phyloP scores from a whole-genome alignment of 2,888 invertebrate species.

The Autographa pulchrina region DNA sequence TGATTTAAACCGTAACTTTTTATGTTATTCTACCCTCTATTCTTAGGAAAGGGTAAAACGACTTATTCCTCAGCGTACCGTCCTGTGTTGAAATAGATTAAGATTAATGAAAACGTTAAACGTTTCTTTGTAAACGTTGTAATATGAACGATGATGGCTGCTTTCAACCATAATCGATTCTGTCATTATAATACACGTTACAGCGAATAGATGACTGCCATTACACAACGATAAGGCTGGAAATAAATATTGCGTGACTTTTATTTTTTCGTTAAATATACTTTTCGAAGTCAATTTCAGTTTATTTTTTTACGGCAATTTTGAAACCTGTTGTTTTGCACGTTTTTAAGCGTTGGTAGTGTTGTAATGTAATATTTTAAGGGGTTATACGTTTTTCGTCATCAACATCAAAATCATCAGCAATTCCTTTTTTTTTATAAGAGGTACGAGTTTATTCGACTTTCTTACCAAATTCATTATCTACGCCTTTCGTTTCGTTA shows the following conservation, averaged over 20 bases:
- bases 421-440: too few relatives aligned
- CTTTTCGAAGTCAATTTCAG: background rate
- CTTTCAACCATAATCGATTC: slow-evolving; percentile 48
- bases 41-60: slow-evolving; percentile 5
- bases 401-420: too few relatives aligned
- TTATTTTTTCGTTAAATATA: slow-evolving; percentile 9
- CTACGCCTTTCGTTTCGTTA: too few relatives aligned
- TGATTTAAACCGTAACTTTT: slow-evolving; percentile 28
- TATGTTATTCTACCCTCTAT: background rate
- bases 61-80: slow-evolving; percentile 19
- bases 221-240: slow-evolving; percentile 25
- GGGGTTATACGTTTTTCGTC: too few relatives aligned
- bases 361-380: too few relatives aligned
- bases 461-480: too few relatives aligned
- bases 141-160: slow-evolving; percentile 42
- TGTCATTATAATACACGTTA: slow-evolving; percentile 37
- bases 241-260: slow-evolving; percentile 28
- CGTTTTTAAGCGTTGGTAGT: too few relatives aligned
- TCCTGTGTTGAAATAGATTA: slow-evolving; percentile 27
- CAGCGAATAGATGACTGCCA: slow-evolving; percentile 35
- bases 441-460: too few relatives aligned
- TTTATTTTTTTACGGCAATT: background rate
- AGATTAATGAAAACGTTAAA: slow-evolving; percentile 46
- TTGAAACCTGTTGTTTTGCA: too few relatives aligned
- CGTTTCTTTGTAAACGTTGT: slow-evolving; percentile 35